Base-by-base conservation (phyloP, 1,140 invertebrate species). In the Pseudomyrmex sp. region DNA sequence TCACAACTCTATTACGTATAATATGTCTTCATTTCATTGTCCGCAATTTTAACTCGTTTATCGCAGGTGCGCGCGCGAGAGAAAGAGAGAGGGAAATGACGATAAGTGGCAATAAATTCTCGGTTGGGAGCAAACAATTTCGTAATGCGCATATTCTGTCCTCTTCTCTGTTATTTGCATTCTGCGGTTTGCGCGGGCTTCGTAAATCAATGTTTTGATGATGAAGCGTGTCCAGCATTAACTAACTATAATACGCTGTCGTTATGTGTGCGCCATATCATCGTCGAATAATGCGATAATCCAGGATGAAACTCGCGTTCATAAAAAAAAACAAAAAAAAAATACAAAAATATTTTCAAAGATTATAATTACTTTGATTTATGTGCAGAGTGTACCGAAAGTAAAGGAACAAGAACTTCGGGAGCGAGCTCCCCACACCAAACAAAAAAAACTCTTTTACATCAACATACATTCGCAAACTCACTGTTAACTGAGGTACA, bases 91-190 rank as follows among this genome's bases (percentile, higher is more conserved):
- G 44, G 20, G 8, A n/a, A 8, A 12, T 13, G 65, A 50, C 35
- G 26, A 46, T 20, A 77, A 77, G 35, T 46, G 62, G 50, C 18
- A 77, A 77, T 69, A 77, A 77, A 77, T 77, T 10, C 5, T 44
- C 65, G 13, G 50, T 77, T 56, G 68, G 52, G 10, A 69, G 5
- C 63, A 77, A 77, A 77, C 63, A 68, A 48, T 77, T 77, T 69
- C 35, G 62, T 56, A 77, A 69, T 56, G 35, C 52, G 63, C 68
- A 20, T 46, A 56, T 23, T 77, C 35, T 18, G n/a, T 69, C 35
- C 13, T 35, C 35, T 66, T 56, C 44, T 35, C 44, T 46, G 50
- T 56, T 56, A 26, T 23, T 66, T 69, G 18, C 9, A 23, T 56
- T 77, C 13, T 66, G 9, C 9, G n/a, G 5, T 15, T 54, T 5